These are phyloP conservation scores for Protula sp. DNA, from an alignment of 2,888 invertebrate genomes.

Conservation along the genomic window DNA sequence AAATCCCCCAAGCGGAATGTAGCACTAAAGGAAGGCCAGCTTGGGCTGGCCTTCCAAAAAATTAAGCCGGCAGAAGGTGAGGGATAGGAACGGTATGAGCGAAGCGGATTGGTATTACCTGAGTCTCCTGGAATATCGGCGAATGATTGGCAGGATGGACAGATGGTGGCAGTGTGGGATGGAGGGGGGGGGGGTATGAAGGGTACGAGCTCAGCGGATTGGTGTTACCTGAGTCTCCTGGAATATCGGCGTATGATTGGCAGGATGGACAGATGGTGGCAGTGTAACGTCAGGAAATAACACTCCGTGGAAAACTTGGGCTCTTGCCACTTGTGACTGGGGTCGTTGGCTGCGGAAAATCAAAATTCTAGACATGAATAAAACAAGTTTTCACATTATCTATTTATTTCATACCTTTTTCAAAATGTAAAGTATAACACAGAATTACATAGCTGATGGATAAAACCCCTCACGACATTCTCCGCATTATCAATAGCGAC, in stretches of 20 bases:
- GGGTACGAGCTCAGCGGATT: too few relatives aligned
- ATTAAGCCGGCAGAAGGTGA: too few relatives aligned
- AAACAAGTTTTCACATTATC: not conserved
- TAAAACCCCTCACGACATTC: too few relatives aligned
- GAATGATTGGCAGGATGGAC: constrained; percentile 80
- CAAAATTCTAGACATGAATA: not conserved
- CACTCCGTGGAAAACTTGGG: constrained; percentile 93
- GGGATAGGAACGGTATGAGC: too few relatives aligned
- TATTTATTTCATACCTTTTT: not conserved
- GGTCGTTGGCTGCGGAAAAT: not conserved
- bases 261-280: constrained; percentile 85
- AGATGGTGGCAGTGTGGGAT: too few relatives aligned
- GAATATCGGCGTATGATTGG: constrained; percentile 83
- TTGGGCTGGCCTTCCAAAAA: too few relatives aligned
- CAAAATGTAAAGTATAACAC: not conserved
- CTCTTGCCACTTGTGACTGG: constrained; percentile 62
- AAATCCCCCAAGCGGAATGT: too few relatives aligned
- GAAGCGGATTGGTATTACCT: too few relatives aligned
- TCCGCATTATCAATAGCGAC: too few relatives aligned
- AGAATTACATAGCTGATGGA: not conserved
- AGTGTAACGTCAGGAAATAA: constrained; percentile 92
- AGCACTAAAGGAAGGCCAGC: too few relatives aligned
- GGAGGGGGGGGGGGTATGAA: too few relatives aligned
- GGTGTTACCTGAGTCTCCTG: constrained; percentile 65
- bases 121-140: constrained; percentile 73